phyloP scores from a whole-genome alignment of 2,113 vertebrate species.

The Nannobrachium achirus region DNA sequence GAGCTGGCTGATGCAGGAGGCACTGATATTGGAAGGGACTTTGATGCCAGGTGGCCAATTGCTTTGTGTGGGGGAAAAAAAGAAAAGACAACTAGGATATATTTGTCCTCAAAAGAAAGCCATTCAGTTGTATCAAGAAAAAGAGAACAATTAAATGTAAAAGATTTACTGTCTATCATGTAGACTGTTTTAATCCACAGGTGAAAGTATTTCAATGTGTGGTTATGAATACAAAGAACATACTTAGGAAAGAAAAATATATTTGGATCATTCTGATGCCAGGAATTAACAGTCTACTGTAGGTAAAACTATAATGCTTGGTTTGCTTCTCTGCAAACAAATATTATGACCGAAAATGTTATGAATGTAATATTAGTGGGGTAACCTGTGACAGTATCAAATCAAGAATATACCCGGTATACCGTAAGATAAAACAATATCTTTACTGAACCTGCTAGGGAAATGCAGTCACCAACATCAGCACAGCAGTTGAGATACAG shows the following conservation, averaged over 20 bases:
- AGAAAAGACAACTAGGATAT: slow-evolving; percentile 4
- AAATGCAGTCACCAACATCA: not conserved
- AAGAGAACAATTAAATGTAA: slow-evolving; percentile 22
- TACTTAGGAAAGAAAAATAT: too few species aligned
- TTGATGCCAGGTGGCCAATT: slow-evolving; percentile 65
- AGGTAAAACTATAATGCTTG: not conserved
- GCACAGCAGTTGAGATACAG: not conserved
- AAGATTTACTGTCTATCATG: slow-evolving; percentile 23
- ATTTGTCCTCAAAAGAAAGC: slow-evolving; percentile 43
- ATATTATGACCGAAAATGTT: too few species aligned
- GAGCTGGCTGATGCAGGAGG: slow-evolving; percentile 46
- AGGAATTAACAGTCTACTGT: too few species aligned
- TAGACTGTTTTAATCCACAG: slow-evolving; percentile 7
- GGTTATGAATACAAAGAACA: not conserved
- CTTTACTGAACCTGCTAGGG: too few species aligned
- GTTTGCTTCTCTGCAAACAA: not conserved
- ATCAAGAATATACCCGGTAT: too few species aligned
- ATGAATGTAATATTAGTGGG: too few species aligned
- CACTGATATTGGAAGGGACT: slow-evolving; percentile 41
- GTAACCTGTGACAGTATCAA: too few species aligned
- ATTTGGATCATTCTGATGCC: too few species aligned
- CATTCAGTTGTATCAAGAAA: slow-evolving; percentile 50
- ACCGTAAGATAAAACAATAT: too few species aligned
- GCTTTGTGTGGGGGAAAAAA: slow-evolving; percentile 28
- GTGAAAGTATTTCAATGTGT: not conserved